Evolutionary conservation across 2,797 vertebrate species (phyloP).

Genomic region (Mastacembelus armatus): DNA sequence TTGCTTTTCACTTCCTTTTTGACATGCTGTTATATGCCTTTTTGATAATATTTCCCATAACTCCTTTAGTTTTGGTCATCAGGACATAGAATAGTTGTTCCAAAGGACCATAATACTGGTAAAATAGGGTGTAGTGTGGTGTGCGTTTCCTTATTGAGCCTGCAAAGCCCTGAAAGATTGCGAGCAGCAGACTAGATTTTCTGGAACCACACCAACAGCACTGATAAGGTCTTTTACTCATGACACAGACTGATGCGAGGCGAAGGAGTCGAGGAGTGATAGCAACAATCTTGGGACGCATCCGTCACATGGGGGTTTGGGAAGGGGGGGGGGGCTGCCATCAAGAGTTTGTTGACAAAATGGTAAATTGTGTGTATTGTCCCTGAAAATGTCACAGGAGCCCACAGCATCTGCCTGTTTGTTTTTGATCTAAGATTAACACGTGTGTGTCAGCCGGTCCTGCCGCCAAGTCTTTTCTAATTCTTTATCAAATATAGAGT

Average conservation of each 20-base stretch:
- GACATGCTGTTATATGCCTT: neutral
- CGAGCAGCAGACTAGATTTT: slow-evolving; percentile 59
- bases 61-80: neutral
- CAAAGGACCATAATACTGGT: slow-evolving; percentile 1
- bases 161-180: slow-evolving; percentile 43
- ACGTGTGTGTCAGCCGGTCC: slow-evolving; percentile 27
- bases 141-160: slow-evolving; percentile 33
- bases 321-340: slow-evolving; percentile 45
- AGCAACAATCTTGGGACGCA: slow-evolving; percentile 56
- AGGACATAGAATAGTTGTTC: neutral
- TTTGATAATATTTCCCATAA: neutral
- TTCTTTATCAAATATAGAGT: slow-evolving; percentile 42
- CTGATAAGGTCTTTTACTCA: slow-evolving; percentile 71
- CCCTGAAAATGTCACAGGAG: slow-evolving; percentile 70
- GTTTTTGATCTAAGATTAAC: slow-evolving; percentile 53
- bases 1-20: neutral
- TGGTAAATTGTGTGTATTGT: slow-evolving; percentile 73
- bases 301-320: slow-evolving; percentile 38
- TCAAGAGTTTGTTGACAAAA: slow-evolving; percentile 70
- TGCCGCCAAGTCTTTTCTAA: slow-evolving; percentile 36
- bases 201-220: slow-evolving; percentile 65
- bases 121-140: slow-evolving; percentile 18
- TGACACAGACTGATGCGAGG: slow-evolving; percentile 73
- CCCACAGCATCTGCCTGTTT: slow-evolving; percentile 45
- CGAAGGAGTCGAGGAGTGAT: slow-evolving; percentile 58